Percentiles rank a stretch among this genome's conserved stretches.
Evolutionary conservation across 2,888 invertebrate genomes (phyloP).

Genomic region (Melanophora roralis): DNA sequence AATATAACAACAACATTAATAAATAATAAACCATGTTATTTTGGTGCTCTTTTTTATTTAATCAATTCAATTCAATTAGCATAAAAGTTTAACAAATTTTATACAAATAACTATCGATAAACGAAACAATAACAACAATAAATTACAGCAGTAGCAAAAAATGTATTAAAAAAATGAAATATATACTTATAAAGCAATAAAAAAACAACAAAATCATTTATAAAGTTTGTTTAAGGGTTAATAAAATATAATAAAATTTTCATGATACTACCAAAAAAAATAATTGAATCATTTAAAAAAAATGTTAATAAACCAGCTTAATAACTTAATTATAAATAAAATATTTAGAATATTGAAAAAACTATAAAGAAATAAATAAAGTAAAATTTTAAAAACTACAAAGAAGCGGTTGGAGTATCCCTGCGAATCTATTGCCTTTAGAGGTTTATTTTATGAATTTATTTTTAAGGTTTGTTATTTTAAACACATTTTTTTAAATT

Average conservation of each 20-base stretch:
- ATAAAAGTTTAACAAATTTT: slow-evolving; percentile 31
- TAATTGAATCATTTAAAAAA: neutral
- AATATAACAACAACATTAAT: neutral
- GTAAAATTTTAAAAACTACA: neutral
- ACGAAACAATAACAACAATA: neutral
- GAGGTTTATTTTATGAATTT: neutral
- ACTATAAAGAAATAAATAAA: neutral
- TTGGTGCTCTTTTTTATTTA: neutral
- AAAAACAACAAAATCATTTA: neutral
- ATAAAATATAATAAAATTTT: too few species aligned
- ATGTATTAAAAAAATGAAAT: neutral
- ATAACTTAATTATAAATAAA: neutral
- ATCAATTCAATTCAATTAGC: slow-evolving; percentile 31
- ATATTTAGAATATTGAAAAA: neutral
- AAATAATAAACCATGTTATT: slow-evolving; percentile 16
- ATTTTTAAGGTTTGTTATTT: neutral
- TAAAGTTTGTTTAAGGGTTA: too few species aligned
- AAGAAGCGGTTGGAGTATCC: neutral
- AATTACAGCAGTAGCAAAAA: slow-evolving; percentile 2
- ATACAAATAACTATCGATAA: too few species aligned
- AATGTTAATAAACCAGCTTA: neutral
- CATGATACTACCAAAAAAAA: neutral
- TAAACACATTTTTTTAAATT: neutral
- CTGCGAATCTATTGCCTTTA: neutral
- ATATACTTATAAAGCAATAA: neutral